These are phyloP conservation scores for Desoria tigrina DNA, from an alignment of 2,888 invertebrate species.

Conservation along the genomic window DNA sequence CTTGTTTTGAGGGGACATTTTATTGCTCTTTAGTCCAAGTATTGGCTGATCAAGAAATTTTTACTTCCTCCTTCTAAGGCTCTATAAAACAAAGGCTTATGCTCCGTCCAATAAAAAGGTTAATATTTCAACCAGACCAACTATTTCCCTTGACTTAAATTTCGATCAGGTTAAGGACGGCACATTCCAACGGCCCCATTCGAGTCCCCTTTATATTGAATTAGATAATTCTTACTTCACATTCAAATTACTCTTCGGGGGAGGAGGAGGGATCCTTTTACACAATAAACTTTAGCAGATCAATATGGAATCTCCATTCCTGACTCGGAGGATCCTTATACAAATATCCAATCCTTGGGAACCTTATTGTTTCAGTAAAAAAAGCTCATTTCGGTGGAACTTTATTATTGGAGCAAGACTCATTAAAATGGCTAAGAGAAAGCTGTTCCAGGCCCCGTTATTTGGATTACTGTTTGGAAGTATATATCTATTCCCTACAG, in stretches of 20 bases:
- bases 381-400: constrained; percentile 20
- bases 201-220: constrained; percentile 5
- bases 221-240: constrained; percentile 8
- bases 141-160: constrained; percentile 6
- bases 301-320: too few relatives aligned
- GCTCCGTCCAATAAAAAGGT: constrained; percentile 1
- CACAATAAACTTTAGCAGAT: too few relatives aligned
- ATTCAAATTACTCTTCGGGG: constrained; percentile 4
- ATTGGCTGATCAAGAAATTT: constrained; percentile 44
- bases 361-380: constrained; percentile 18
- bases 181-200: neutral
- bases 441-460: constrained; percentile 11
- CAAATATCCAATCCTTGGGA: neutral
- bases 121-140: constrained; percentile 4
- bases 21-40: constrained; percentile 37
- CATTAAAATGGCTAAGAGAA: constrained; percentile 23
- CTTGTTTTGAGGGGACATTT: constrained; percentile 36
- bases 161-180: neutral
- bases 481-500: neutral
- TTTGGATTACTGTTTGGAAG: constrained; percentile 22
- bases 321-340: too few relatives aligned
- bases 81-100: neutral
- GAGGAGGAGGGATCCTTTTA: neutral
- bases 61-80: constrained; percentile 26
- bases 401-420: constrained; percentile 20